A percentile compares a stretch with the other conserved stretches of the same genome.
These are phyloP conservation scores for Ptiloglossa arizonensis DNA, from an alignment of 1,140 invertebrate genomes.

Conservation along the genomic window DNA sequence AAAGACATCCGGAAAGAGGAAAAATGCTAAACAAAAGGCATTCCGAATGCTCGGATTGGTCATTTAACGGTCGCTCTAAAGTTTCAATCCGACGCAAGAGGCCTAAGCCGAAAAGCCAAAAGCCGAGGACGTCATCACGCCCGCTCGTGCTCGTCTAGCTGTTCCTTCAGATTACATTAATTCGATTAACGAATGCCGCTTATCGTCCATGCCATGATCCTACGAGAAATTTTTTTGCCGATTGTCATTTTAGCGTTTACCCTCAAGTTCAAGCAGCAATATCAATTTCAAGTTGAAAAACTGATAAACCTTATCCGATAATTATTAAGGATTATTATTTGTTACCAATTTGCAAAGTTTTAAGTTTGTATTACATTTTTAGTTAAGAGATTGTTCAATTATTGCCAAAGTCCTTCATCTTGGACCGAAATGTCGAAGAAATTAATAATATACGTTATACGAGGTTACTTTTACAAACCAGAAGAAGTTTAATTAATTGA, in stretches of 20 bases:
- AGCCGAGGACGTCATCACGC: slow-evolving; percentile 61
- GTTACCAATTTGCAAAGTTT: too few relatives aligned
- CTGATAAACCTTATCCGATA: too few relatives aligned
- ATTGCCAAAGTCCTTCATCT: too few relatives aligned
- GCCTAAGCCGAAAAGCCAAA: slow-evolving; percentile 63
- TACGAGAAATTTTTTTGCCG: slow-evolving; percentile 18
- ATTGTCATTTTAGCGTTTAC: slow-evolving; percentile 16
- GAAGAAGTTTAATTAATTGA: too few relatives aligned
- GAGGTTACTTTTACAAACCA: too few relatives aligned
- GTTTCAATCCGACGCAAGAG: slow-evolving; percentile 65
- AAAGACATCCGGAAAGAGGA: slow-evolving; percentile 48
- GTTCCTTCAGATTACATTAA: slow-evolving; percentile 65
- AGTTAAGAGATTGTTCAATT: too few relatives aligned
- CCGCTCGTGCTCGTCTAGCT: slow-evolving; percentile 55
- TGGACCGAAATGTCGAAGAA: too few relatives aligned
- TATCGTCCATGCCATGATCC: slow-evolving; percentile 53
- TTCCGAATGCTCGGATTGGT: slow-evolving; percentile 30
- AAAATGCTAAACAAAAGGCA: slow-evolving; percentile 33
- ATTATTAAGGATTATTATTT: too few relatives aligned
- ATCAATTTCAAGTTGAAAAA: too few relatives aligned
- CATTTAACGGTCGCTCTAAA: slow-evolving; percentile 50
- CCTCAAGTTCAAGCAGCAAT: too few relatives aligned
- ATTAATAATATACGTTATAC: too few relatives aligned
- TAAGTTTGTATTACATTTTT: too few relatives aligned
- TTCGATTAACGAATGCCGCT: slow-evolving; percentile 65